Percentiles rank a stretch among this genome's conserved stretches.
phyloP scores from a whole-genome alignment of 1,140 invertebrate species.

The Patella vulgata region DNA sequence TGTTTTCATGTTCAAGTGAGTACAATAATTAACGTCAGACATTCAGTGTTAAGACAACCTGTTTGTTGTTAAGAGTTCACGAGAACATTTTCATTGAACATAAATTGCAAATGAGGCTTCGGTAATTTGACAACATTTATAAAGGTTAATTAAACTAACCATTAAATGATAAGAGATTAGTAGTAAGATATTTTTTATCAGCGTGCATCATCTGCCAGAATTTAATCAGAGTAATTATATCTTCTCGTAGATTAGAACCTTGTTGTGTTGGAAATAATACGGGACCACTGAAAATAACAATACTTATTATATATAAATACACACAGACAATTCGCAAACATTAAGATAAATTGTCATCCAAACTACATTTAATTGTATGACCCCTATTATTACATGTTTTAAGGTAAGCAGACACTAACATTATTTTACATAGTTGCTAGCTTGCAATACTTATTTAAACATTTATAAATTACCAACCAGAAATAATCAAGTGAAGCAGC shows the following conservation, averaged over 20 bases:
- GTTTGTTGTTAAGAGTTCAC: too few species aligned
- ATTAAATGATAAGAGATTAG: conserved; percentile 58
- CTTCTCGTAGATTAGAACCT: conserved; percentile 82
- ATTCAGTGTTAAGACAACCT: too few species aligned
- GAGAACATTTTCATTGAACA: too few species aligned
- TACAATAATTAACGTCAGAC: too few species aligned
- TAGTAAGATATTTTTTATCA: conserved; percentile 96
- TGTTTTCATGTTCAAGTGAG: too few species aligned
- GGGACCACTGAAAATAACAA: conserved; percentile 40
- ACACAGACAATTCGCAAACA: neutral
- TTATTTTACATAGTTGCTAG: too few species aligned
- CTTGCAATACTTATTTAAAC: neutral
- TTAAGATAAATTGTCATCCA: neutral
- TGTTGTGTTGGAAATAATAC: conserved; percentile 80
- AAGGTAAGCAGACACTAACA: too few species aligned
- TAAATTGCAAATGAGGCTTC: too few species aligned
- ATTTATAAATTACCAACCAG: conserved; percentile 52
- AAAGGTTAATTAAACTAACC: conserved; percentile 36
- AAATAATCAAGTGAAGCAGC: conserved; percentile 96
- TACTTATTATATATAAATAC: conserved; percentile 1
- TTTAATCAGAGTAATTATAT: conserved; percentile 88
- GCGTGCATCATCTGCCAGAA: conserved; percentile 97
- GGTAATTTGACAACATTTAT: too few species aligned
- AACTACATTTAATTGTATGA: neutral
- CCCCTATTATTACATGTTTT: too few species aligned